A percentile compares a stretch with the other conserved stretches of the same genome.
Conservation (phyloP, 1,140 invertebrate genomes). For the Lordiphosa stackelbergi region DNA sequence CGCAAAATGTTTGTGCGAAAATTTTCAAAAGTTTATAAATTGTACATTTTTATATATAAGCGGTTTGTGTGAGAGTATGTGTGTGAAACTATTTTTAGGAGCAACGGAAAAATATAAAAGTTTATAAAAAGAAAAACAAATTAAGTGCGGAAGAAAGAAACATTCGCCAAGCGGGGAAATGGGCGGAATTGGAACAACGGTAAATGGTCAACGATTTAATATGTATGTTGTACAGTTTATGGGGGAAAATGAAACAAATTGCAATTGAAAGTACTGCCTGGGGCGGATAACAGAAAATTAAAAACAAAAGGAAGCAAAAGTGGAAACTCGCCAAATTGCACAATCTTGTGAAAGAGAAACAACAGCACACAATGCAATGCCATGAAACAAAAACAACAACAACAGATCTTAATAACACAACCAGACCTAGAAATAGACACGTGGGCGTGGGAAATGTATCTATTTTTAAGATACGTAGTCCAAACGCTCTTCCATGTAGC, state of each 20-base stretch:
- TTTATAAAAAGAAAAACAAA: constrained; percentile 44
- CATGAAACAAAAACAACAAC: constrained; percentile 36
- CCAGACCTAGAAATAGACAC: constrained; percentile 70
- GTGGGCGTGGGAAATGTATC: constrained; percentile 69
- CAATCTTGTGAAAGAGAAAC: constrained; percentile 35
- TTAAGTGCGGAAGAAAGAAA: constrained; percentile 32
- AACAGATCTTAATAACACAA: constrained; percentile 8
- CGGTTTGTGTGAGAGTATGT: constrained; percentile 14
- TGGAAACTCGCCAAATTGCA: constrained; percentile 69
- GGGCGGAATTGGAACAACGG: constrained; percentile 48
- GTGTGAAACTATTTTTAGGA: constrained; percentile 54
- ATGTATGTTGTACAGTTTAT: background rate
- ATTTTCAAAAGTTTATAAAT: constrained; percentile 60
- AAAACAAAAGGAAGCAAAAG: constrained; percentile 35
- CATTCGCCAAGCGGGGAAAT: constrained; percentile 25
- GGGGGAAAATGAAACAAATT: constrained; percentile 25
- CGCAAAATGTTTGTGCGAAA: constrained; percentile 39
- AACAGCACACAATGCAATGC: constrained; percentile 41
- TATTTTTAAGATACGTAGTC: constrained; percentile 50
- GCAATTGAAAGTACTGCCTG: constrained; percentile 35
- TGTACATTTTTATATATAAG: constrained; percentile 55
- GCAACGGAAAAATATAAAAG: constrained; percentile 55
- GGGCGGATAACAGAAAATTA: constrained; percentile 20
- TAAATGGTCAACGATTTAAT: constrained; percentile 38
- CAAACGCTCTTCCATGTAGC: constrained; percentile 22